Evolutionary conservation across 2,888 invertebrate species (phyloP).

Genomic region (Lepidochrysops patricia): DNA sequence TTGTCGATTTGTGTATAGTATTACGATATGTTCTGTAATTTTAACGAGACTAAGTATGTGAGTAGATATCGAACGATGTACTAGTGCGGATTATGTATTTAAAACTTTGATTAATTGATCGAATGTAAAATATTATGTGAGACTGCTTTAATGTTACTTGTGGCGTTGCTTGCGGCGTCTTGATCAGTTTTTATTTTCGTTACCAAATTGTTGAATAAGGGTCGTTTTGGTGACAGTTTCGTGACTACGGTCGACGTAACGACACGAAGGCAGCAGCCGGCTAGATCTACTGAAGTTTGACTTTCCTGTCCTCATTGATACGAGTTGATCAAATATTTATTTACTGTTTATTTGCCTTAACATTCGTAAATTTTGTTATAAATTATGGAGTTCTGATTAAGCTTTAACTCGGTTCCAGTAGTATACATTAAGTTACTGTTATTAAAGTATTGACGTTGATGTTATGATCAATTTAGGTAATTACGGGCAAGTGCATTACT

Average conservation of each 20-base stretch:
- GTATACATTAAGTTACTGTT: constrained; percentile 74
- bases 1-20: constrained; percentile 73
- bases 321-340: constrained; percentile 73
- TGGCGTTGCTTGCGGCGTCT: constrained; percentile 64
- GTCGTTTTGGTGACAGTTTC: constrained; percentile 64
- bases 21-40: constrained; percentile 70
- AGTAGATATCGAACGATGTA: constrained; percentile 72
- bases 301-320: constrained; percentile 42
- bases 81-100: constrained; percentile 70
- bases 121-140: constrained; percentile 72
- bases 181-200: constrained; percentile 69
- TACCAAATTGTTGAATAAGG: constrained; percentile 72
- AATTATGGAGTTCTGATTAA: constrained; percentile 72
- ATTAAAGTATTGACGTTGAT: constrained; percentile 70
- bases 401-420: constrained; percentile 75
- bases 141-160: constrained; percentile 74
- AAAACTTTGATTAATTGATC: constrained; percentile 62
- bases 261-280: constrained; percentile 21
- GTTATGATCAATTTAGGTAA: constrained; percentile 73
- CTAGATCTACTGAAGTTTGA: constrained; percentile 29
- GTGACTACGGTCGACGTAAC: constrained; percentile 33
- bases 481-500: constrained; percentile 72
- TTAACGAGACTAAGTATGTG: constrained; percentile 70
- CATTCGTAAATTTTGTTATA: constrained; percentile 70
- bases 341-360: constrained; percentile 66